A percentile compares a stretch with the other conserved stretches of the same genome.
These are phyloP conservation scores for Aplidium turbinatum DNA, from an alignment of 23 tunicate genomes.

Conservation along the genomic window DNA sequence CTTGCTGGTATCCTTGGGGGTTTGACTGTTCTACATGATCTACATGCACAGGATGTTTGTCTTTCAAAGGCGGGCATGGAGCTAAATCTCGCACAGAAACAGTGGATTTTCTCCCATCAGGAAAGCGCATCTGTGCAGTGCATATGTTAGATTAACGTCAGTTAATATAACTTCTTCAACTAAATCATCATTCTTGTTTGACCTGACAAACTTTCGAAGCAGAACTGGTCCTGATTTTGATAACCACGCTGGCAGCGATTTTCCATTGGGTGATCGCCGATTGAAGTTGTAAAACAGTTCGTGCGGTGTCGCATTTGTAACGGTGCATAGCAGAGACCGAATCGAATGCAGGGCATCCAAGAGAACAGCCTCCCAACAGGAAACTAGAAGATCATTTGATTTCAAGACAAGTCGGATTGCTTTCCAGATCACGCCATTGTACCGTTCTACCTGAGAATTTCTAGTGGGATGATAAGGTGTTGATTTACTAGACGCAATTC, in stretches of 20 bases:
- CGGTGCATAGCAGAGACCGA: constrained; percentile 18
- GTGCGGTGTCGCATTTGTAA: constrained; percentile 27
- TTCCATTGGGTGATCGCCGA: constrained; percentile 12
- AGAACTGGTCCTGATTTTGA: constrained; percentile 6
- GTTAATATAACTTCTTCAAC: constrained; percentile 25
- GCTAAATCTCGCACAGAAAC: constrained; percentile 30
- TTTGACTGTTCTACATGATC: no score
- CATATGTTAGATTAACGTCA: constrained; percentile 17
- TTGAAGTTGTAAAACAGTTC: constrained; percentile 17
- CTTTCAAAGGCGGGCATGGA: no score
- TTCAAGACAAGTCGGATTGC: constrained; percentile 17
- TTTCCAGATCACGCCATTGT: constrained; percentile 33
- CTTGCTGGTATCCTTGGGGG: no score
- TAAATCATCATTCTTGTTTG: constrained; percentile 11
- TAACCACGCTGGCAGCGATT: constrained; percentile 32
- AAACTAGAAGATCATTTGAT: neutral
- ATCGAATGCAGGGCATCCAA: constrained; percentile 16
- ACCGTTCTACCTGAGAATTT: constrained; percentile 24
- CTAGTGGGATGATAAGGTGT: constrained; percentile 28
- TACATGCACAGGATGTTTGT: no score
- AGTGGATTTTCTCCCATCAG: constrained; percentile 19
- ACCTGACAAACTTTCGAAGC: constrained; percentile 13
- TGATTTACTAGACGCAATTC: constrained; percentile 25
- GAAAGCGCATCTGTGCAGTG: constrained; percentile 20
- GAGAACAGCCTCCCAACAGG: constrained; percentile 13